Evolutionary conservation across 2,797 vertebrate genomes (phyloP).

Genomic region (Acanthornis magna): DNA sequence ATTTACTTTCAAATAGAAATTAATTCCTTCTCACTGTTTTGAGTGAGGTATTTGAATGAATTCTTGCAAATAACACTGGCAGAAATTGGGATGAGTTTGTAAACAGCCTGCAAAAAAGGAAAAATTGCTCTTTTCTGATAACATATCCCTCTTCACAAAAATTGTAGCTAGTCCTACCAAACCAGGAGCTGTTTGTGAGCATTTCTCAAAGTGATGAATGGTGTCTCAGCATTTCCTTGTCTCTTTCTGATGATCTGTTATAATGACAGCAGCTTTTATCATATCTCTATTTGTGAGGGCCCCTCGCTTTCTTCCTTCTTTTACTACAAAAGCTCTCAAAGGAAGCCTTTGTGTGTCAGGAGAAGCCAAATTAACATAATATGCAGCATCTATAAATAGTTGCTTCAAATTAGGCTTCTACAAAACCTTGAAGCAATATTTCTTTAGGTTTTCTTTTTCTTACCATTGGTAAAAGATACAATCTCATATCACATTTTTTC

Average conservation of each 20-base stretch:
- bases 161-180: neutral
- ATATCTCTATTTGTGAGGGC: neutral
- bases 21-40: neutral
- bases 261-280: slow-evolving; percentile 39
- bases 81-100: neutral
- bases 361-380: slow-evolving; percentile 45
- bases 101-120: neutral
- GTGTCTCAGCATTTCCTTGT: neutral
- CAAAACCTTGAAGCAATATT: neutral
- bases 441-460: neutral
- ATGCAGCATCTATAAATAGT: slow-evolving; percentile 46
- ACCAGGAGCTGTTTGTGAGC: neutral
- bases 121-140: neutral
- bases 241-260: slow-evolving; percentile 17
- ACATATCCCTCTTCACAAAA: neutral
- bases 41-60: neutral
- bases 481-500: neutral
- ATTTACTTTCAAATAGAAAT: neutral
- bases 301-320: neutral
- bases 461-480: neutral
- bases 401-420: neutral
- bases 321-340: slow-evolving; percentile 33
- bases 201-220: neutral
- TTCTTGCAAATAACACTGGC: neutral
- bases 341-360: neutral